Conservation (phyloP, 2,113 vertebrate species). For the Alouatta palliata region DNA sequence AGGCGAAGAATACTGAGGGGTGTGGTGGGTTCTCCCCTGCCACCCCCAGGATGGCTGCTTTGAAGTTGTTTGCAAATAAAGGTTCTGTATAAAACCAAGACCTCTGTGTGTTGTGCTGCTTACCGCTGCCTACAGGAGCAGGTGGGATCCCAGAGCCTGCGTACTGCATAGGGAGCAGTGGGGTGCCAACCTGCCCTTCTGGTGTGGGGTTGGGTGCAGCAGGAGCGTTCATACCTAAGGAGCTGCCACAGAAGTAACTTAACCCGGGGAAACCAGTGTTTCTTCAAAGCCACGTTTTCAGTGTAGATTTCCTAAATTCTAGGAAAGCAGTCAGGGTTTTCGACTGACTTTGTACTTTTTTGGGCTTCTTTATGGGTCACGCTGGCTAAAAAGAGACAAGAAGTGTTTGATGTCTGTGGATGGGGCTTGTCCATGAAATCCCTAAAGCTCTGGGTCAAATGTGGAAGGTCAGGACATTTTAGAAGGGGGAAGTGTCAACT, state of each 20-base stretch:
- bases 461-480: background rate
- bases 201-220: too few species aligned
- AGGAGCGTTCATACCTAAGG: background rate
- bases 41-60: background rate
- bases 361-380: background rate
- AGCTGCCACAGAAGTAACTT: background rate
- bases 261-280: background rate
- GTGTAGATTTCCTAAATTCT: background rate
- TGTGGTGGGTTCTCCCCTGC: background rate
- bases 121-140: background rate
- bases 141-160: background rate
- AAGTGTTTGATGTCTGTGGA: background rate
- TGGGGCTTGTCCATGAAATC: background rate
- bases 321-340: background rate
- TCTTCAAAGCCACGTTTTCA: background rate
- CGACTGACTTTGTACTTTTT: background rate
- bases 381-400: background rate
- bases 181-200: background rate
- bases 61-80: conserved; percentile 64
- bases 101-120: background rate
- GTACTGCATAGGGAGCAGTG: background rate
- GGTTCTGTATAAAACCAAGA: conserved; percentile 17
- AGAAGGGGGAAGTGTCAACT: fast-evolving
- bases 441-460: background rate
- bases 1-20: conserved; percentile 84